Percentiles rank a stretch among this genome's conserved stretches.
Evolutionary conservation across 2,113 vertebrate genomes (phyloP).

Genomic region (Solea solea): DNA sequence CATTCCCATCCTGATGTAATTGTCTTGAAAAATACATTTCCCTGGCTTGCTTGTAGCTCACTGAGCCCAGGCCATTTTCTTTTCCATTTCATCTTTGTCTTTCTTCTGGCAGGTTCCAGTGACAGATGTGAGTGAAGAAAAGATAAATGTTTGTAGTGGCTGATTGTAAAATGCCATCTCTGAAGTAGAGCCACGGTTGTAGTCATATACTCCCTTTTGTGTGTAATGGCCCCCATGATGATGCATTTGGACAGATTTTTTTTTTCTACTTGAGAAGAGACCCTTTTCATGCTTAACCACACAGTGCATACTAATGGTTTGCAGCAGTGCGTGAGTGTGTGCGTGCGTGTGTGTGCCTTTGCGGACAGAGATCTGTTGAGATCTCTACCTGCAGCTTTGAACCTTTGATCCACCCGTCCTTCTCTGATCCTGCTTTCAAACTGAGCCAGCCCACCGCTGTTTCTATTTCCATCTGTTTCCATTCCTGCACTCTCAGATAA

Average conservation of each 20-base stretch:
- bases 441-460: constrained; percentile 35
- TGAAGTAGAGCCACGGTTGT: constrained; percentile 81
- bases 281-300: constrained; percentile 72
- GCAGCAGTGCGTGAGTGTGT: constrained; percentile 9
- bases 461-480: constrained; percentile 59
- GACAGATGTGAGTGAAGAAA: constrained; percentile 32
- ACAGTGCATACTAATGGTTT: constrained; percentile 43
- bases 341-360: constrained; percentile 11
- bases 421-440: constrained; percentile 57
- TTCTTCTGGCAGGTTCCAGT: constrained; percentile 29
- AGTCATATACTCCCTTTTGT: constrained; percentile 77
- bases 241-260: constrained; percentile 82
- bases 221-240: constrained; percentile 83
- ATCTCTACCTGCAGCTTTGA: constrained; percentile 61
- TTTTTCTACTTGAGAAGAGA: constrained; percentile 72
- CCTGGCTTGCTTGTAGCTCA: constrained; percentile 35
- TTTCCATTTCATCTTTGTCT: constrained; percentile 53
- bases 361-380: constrained; percentile 37
- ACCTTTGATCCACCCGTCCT: constrained; percentile 43
- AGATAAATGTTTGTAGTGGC: constrained; percentile 80
- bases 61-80: constrained; percentile 47
- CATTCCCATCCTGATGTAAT: constrained; percentile 61
- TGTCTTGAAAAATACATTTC: constrained; percentile 62
- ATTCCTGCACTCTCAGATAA: constrained; percentile 50
- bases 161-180: constrained; percentile 83